Conservation (phyloP, 2,888 invertebrate genomes). For the Sympetrum striolatum region DNA sequence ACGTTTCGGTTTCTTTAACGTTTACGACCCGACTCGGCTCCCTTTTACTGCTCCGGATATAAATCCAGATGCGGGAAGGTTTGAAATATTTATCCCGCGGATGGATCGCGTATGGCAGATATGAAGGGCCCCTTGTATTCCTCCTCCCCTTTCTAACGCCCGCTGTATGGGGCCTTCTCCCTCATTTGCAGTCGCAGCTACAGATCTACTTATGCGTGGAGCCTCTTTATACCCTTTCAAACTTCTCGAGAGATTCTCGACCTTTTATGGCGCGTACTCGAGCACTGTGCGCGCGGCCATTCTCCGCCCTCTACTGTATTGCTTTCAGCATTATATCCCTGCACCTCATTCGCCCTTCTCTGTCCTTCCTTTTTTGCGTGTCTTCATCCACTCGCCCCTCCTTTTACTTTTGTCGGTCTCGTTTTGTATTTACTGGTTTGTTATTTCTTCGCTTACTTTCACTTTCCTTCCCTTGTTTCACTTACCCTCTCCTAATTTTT, state of each 20-base stretch:
- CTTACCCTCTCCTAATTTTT: background rate
- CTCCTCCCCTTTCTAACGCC: background rate
- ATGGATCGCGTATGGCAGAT: too few species aligned
- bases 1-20: too few species aligned
- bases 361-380: background rate
- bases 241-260: constrained; percentile 1
- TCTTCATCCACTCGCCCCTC: background rate
- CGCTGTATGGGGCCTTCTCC: background rate
- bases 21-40: too few species aligned
- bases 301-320: background rate
- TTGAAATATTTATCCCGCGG: too few species aligned
- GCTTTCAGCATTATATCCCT: background rate
- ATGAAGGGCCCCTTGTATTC: background rate
- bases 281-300: background rate
- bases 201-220: constrained; percentile 6
- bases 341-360: background rate
- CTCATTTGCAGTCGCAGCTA: background rate
- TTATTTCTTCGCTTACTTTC: background rate
- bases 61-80: too few species aligned
- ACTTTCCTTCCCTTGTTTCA: background rate
- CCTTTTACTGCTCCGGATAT: too few species aligned
- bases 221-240: constrained; percentile 13
- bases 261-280: background rate
- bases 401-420: background rate
- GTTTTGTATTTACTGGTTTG: background rate